Conservation (phyloP, 1,140 invertebrate genomes). For the Drosophila novamexicana region DNA sequence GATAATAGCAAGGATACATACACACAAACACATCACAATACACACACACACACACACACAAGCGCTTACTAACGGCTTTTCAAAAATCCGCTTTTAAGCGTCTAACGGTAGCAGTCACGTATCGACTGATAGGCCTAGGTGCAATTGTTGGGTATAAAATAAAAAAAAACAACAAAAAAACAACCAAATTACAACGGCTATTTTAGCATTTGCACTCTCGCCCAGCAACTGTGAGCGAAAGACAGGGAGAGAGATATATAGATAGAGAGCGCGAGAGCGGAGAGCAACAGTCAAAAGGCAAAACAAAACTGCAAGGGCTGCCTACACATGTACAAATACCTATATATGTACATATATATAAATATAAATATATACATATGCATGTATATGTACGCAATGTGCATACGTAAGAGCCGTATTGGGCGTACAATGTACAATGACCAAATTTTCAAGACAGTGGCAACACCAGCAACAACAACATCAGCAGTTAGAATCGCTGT, state of each 20-base stretch:
- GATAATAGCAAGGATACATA: conserved; percentile 20
- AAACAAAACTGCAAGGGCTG: conserved; percentile 51
- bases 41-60: conserved; percentile 4
- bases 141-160: conserved; percentile 8
- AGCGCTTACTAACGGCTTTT: conserved; percentile 1
- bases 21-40: neutral
- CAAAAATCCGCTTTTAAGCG: neutral
- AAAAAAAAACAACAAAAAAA: conserved; percentile 8
- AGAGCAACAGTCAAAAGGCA: conserved; percentile 31
- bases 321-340: neutral
- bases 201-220: conserved; percentile 25
- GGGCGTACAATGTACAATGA: conserved; percentile 19
- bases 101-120: neutral
- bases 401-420: conserved; percentile 37
- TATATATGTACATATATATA: neutral
- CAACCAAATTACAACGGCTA: conserved; percentile 33
- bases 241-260: conserved; percentile 8
- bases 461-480: conserved; percentile 3
- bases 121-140: neutral
- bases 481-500: conserved; percentile 12
- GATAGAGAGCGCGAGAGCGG: conserved; percentile 4
- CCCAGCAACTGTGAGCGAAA: conserved; percentile 9
- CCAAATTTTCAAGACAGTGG: conserved; percentile 5
- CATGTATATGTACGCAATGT: conserved; percentile 2
- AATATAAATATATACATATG: conserved; percentile 4